Evolutionary conservation across 2,113 vertebrate species (phyloP).

Genomic region (Colius striatus): DNA sequence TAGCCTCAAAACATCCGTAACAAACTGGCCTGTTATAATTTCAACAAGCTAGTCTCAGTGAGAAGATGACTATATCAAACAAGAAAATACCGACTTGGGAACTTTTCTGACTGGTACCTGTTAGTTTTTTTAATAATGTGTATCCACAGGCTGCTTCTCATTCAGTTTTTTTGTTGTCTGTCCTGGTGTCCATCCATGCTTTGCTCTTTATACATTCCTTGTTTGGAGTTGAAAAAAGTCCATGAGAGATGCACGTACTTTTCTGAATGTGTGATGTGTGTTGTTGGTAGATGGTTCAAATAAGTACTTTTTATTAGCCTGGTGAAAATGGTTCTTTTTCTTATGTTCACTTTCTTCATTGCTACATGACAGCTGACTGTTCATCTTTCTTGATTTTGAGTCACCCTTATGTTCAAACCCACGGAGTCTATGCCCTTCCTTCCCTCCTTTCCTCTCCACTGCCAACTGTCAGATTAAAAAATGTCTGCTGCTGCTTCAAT

Average conservation of each 20-base stretch:
- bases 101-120: neutral
- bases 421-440: neutral
- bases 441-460: neutral
- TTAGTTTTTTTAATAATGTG: neutral
- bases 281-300: neutral
- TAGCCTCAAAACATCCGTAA: neutral
- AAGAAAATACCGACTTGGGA: neutral
- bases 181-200: neutral
- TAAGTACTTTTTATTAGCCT: neutral
- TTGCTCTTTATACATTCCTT: neutral
- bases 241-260: neutral
- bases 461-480: neutral
- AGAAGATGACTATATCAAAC: neutral
- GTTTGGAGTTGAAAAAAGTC: neutral
- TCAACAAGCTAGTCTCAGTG: neutral
- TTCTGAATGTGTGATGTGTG: neutral
- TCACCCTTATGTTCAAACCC: neutral
- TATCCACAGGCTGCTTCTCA: neutral
- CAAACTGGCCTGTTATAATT: neutral
- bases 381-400: neutral
- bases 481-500: neutral
- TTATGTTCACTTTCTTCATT: neutral
- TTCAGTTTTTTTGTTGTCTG: neutral
- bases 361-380: accelerated
- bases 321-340: neutral